Evolutionary conservation across 2,888 invertebrate genomes (phyloP).

Genomic region (Autographa gamma): DNA sequence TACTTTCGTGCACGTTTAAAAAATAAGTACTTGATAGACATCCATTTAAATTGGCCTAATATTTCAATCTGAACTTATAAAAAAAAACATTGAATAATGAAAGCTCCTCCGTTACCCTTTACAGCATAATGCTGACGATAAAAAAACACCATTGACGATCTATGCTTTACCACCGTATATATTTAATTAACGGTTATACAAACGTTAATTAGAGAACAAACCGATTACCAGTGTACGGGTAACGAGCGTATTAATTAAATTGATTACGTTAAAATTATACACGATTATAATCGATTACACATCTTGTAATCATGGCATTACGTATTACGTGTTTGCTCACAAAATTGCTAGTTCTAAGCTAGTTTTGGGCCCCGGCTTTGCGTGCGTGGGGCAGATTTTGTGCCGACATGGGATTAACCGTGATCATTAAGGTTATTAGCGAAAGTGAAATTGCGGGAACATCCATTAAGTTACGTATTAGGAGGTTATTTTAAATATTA

Average conservation of each 20-base stretch:
- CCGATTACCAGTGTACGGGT: constrained; percentile 2
- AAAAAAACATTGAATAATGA: too few relatives aligned
- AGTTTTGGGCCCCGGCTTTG: constrained; percentile 25
- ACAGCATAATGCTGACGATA: neutral
- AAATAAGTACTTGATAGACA: too few relatives aligned
- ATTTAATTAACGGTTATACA: neutral
- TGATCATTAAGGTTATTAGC: constrained; percentile 45
- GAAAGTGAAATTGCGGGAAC: constrained; percentile 39
- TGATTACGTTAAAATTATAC: constrained; percentile 16
- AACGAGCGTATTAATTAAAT: constrained; percentile 18
- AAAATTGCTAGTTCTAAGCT: constrained; percentile 23
- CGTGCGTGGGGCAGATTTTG: constrained; percentile 47
- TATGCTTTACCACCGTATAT: constrained; percentile 1
- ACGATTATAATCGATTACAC: constrained; percentile 13
- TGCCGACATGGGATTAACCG: constrained; percentile 45
- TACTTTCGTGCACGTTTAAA: too few relatives aligned
- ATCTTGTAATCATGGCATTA: constrained; percentile 12
- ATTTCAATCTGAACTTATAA: too few relatives aligned
- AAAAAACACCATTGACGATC: constrained; percentile 6
- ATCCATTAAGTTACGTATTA: constrained; percentile 42
- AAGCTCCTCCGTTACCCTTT: too few relatives aligned
- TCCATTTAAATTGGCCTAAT: too few relatives aligned
- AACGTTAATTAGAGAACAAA: constrained; percentile 10
- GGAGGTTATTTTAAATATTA: constrained; percentile 1
- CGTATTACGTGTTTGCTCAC: constrained; percentile 18